phyloP scores from a whole-genome alignment of 2,797 vertebrate genomes.

The Ctenochaetus hawaiiensis region DNA sequence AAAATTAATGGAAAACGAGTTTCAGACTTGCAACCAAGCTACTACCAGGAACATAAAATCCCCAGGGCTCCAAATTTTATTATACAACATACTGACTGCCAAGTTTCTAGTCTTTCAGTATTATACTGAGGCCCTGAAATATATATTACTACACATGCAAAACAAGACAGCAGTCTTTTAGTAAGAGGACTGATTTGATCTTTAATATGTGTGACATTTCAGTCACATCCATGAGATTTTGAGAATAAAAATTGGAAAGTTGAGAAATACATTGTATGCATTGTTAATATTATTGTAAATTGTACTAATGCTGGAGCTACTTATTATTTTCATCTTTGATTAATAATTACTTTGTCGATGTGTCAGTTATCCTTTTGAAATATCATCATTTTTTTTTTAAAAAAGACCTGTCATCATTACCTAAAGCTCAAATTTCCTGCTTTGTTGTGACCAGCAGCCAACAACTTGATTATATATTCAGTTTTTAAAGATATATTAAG shows the following conservation, averaged over 20 bases:
- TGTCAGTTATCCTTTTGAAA: too few species aligned
- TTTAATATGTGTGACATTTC: too few species aligned
- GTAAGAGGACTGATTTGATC: background rate
- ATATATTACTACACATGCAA: background rate
- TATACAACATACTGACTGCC: background rate
- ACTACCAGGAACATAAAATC: background rate
- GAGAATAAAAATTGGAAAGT: background rate
- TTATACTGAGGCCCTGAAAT: background rate
- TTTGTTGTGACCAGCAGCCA: background rate
- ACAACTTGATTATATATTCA: too few species aligned
- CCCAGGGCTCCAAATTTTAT: background rate
- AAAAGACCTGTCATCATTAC: too few species aligned
- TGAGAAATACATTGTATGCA: background rate
- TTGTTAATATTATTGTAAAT: background rate
- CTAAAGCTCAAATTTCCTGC: background rate
- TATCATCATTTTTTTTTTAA: too few species aligned
- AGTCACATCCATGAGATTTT: background rate
- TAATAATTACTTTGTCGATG: too few species aligned
- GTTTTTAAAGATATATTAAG: background rate
- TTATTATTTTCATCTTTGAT: too few species aligned
- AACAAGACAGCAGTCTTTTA: background rate
- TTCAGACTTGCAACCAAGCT: background rate
- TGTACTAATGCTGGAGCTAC: background rate
- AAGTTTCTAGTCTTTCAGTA: background rate
- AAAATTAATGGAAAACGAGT: background rate